Evolutionary conservation across 2,888 invertebrate species (phyloP), one percentile per base, ranked within the genome.

Genomic region (Beris chalybata): DNA sequence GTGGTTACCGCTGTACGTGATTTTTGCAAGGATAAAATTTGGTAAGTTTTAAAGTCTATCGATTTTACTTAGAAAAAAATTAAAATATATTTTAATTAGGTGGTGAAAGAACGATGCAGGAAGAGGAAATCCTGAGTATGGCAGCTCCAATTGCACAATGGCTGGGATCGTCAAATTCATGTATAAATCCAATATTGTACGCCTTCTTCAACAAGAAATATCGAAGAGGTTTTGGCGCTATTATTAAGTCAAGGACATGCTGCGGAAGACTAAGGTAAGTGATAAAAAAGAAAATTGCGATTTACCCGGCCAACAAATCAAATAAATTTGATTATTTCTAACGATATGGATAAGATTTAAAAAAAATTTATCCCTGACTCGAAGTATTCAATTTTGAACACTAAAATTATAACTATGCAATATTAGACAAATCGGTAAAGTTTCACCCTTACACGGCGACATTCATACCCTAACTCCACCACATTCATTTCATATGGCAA

Each of bases 141-240:
- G 89, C 91, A 3, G 91, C 92, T 15, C 96, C 96, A 4, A 85
- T 96, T 59, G 95, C 93, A 5, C 95, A 93, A 78, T 94, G 93
- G 93, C 83, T 97, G 55, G 96, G 96, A 3, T 89, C 94, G 0
- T 93, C 95, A 15, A 97, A 97, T 80, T 94, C 94, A 22, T 95
- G 95, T 84, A 95, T 96, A 76, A 97, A 97, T 81, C 96, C 96
- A 0, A 90, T 97, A 70, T 84, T 97, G 66, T 95, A 96, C 79
- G 94, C 95, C 3, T 95, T 95, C 82, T 95, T 96, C 82, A 96
- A 96, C 81, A 93, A 93, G 78, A 95, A 96, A 79, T 97, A 92
- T 80, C 85, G 95, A 12, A 87, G 90, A 68, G 95, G 95, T 4
- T 96, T 97, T 79, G 87, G 91, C 50, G 93, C 93, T 15, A 93